Base-by-base conservation (phyloP, 2,797 vertebrate genomes). In the Silurus aristotelis region DNA sequence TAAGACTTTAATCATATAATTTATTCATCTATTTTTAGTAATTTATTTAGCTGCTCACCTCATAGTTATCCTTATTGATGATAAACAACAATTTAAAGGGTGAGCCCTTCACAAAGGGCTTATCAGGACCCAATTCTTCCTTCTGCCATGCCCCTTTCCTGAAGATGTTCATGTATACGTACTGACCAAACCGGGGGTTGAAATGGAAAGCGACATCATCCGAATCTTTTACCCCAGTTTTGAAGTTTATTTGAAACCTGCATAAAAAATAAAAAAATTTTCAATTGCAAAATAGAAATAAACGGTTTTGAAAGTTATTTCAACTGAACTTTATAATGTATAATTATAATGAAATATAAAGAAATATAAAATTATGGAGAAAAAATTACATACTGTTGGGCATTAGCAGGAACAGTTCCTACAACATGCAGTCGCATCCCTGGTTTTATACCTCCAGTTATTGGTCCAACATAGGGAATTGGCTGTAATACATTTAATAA, bases 121-220 rank as follows among this genome's bases (percentile, higher is more conserved):
- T 63, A n/a, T 80, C 27, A 9, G 60, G 17, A 6, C 31, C 13
- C 38, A 2, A 48, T 81, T 88, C 83, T 13, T 56, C 73, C 1
- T 31, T 15, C 2, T 72, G 61, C 85, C 85, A 88, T 52, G 0
- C 0, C 46, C 63, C 43, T 3, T 81, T 71, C 14, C 9, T 85
- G 27, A 52, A 76, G 43, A 17, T 81, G 80, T 87, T 85, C 85
- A 87, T 76, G 61, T 3, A 4, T 20, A 87, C 60, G 1, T 22
- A 15, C 1, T 7, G 19, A 46, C n/a, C n/a, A 8, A 80, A 2
- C 31, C n/a, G 70, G 12, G 85, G 52, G 1, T 80, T 87, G 70
- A 88, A 88, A 20, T 79, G 67, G 13, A 88, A 88, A 43, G 83
- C 83, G n/a, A 63, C 46, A 46, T 88, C 84, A 67, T 80, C 87